These are phyloP conservation scores for Megaustenia siamemsis DNA, from an alignment of 2,888 invertebrate species.

Conservation along the genomic window DNA sequence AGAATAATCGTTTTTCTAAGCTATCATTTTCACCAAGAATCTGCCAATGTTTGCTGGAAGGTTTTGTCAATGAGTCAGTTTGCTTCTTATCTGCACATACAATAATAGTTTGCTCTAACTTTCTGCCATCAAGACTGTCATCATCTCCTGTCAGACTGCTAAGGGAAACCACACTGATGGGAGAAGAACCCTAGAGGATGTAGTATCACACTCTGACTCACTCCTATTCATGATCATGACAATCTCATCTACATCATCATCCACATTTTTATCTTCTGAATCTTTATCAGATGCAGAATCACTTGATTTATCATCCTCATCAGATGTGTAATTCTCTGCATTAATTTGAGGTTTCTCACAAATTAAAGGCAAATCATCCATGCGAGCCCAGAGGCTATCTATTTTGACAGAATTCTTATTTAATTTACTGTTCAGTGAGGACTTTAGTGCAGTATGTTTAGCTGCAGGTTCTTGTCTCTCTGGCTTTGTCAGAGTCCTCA, in stretches of 20 bases:
- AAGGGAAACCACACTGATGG: constrained; percentile 38
- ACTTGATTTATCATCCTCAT: constrained; percentile 34
- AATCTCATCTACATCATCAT: constrained; percentile 47
- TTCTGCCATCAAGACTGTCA: neutral
- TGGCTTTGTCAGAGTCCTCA: neutral
- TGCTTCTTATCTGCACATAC: neutral
- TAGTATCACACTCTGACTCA: constrained; percentile 23
- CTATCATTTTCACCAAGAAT: neutral
- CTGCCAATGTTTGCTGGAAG: neutral
- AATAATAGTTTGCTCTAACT: too few relatives aligned
- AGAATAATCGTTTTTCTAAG: constrained; percentile 6
- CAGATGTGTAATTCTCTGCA: neutral
- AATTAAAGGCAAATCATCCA: neutral
- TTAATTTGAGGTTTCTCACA: neutral
- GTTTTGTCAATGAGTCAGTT: neutral
- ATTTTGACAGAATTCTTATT: neutral
- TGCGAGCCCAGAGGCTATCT: neutral
- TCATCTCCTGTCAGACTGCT: too few relatives aligned
- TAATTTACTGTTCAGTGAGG: neutral
- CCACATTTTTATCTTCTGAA: constrained; percentile 38
- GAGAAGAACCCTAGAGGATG: constrained; percentile 9
- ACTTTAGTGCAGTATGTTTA: constrained; percentile 32
- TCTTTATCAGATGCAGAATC: constrained; percentile 26
- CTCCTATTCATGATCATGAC: constrained; percentile 35
- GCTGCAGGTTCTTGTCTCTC: constrained; percentile 16